Evolutionary conservation across 2,113 vertebrate genomes (phyloP).

Genomic region (Semnopithecus entellus): DNA sequence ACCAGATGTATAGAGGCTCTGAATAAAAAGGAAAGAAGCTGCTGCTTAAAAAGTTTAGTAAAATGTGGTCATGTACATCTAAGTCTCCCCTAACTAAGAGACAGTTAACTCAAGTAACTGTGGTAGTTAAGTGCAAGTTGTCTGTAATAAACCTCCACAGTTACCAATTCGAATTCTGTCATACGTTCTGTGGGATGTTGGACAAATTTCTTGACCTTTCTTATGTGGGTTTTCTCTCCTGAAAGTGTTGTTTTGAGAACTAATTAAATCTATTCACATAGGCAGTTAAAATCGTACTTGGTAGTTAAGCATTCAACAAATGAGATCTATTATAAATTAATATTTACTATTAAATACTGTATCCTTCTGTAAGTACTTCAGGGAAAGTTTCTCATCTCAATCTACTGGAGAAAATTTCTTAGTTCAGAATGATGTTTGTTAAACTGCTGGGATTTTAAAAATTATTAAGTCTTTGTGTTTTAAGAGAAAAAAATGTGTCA

Average conservation of each 20-base stretch:
- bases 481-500: not conserved
- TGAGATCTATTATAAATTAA: not conserved
- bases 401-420: not conserved
- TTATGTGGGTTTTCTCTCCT: not conserved
- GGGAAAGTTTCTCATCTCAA: not conserved
- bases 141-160: not conserved
- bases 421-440: not conserved
- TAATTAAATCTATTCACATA: not conserved
- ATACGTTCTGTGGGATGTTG: not conserved
- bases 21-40: not conserved
- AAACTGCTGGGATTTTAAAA: not conserved
- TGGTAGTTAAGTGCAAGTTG: not conserved
- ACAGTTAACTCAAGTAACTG: not conserved
- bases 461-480: not conserved
- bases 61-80: not conserved
- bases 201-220: not conserved
- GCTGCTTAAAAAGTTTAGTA: not conserved
- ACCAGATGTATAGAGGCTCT: not conserved
- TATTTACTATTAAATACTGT: not conserved
- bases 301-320: not conserved
- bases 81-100: not conserved
- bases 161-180: not conserved
- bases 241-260: not conserved
- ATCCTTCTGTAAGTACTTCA: not conserved
- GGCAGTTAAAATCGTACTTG: not conserved